A percentile compares a stretch with the other conserved stretches of the same genome.
phyloP scores from a whole-genome alignment of 1,140 invertebrate genomes.

The Megalopta genalis region DNA sequence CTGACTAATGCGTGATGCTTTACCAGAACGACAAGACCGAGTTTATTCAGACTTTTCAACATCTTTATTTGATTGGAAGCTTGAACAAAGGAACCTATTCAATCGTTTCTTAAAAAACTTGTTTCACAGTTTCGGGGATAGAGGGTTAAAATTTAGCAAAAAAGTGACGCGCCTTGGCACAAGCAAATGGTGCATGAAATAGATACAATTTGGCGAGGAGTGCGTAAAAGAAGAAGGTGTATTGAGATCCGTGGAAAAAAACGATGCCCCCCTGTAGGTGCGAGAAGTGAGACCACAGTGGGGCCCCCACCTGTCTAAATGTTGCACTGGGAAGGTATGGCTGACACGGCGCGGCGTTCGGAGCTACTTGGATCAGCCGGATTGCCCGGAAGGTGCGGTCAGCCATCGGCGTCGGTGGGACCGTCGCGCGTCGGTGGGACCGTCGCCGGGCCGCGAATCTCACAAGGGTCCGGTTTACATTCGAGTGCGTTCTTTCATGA shows the following conservation, averaged over 20 bases:
- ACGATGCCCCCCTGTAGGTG: neutral
- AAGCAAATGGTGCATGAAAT: constrained; percentile 30
- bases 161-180: neutral
- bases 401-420: constrained; percentile 77
- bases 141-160: neutral
- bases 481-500: constrained; percentile 71
- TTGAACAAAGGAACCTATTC: too few relatives aligned
- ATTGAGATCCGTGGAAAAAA: constrained; percentile 26
- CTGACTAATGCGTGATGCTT: too few relatives aligned
- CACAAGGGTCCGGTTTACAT: constrained; percentile 80
- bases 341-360: constrained; percentile 1
- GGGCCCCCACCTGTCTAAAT: constrained; percentile 42
- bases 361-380: constrained; percentile 55
- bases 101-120: too few relatives aligned
- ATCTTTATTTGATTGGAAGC: too few relatives aligned
- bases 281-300: neutral
- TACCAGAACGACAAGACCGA: too few relatives aligned
- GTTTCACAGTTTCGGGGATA: too few relatives aligned
- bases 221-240: constrained; percentile 4
- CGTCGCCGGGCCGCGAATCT: constrained; percentile 75
- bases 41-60: too few relatives aligned
- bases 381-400: constrained; percentile 79
- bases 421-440: constrained; percentile 77
- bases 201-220: neutral
- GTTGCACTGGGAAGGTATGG: constrained; percentile 42